phyloP scores from a whole-genome alignment of 2,888 invertebrate species.

The Rapana venosa region DNA sequence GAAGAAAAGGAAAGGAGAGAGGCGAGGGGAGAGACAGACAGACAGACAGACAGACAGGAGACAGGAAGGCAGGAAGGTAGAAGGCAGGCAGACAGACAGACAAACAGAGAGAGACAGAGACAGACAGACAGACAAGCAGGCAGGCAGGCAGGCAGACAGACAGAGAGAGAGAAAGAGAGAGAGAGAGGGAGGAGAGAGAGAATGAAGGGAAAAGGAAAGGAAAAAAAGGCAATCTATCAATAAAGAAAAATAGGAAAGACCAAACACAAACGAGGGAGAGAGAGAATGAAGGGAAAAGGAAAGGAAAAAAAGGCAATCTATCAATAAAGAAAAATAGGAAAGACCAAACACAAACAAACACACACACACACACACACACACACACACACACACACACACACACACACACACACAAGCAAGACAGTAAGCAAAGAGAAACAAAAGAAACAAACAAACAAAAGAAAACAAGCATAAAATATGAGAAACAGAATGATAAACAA shows the following conservation, averaged over 20 bases:
- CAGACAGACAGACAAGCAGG: neutral
- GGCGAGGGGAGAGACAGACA: neutral
- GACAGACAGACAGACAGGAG: neutral
- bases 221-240: neutral
- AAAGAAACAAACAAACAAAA: no score
- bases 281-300: neutral
- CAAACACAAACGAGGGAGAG: no score
- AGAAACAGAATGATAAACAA: no score
- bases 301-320: neutral
- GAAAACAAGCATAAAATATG: no score
- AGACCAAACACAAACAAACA: no score
- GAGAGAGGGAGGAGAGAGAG: neutral
- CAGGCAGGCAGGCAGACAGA: no score
- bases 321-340: neutral
- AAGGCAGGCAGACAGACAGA: neutral
- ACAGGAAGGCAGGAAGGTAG: neutral
- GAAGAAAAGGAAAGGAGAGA: neutral
- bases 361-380: no score
- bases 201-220: neutral
- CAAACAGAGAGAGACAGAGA: neutral
- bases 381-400: no score
- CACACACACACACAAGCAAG: no score
- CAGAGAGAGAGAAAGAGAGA: neutral
- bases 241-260: neutral
- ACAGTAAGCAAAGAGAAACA: no score